Base-by-base conservation (phyloP, 1,140 invertebrate genomes). In the Heliconius melpomene region DNA sequence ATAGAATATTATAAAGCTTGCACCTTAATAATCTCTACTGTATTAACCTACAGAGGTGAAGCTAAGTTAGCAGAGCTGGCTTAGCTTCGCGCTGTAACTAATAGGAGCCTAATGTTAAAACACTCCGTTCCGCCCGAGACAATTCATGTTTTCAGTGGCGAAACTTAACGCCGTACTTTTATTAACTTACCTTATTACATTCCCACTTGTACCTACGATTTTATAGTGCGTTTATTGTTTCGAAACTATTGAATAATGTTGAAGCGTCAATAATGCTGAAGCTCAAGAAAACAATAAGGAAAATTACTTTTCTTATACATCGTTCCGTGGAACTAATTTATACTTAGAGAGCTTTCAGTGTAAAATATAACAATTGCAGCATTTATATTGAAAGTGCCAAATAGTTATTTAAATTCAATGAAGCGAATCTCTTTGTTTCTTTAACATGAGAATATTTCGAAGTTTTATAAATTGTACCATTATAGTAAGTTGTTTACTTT, bases 211-310 rank as follows among this genome's bases (percentile, higher is more conserved):
- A n/a, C 8, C 20, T n/a, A 23, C 2, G n/a, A 23, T 11, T 57
- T 23, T 9, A 66, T 11, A 66, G 8, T 29, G 5, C 60, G 6
- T 66, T 11, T 66, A 66, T 66, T 66, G 13, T 66, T 66, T 66
- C 26, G 13, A 66, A 13, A 26, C n/a, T 66, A 66, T 66, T 29
- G 60, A 29, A 66, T 29, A 11, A 2, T 26, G 5, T 66, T 23
- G n/a, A 60, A 60, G 23, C n/a, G 3, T 60, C 13, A 46, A 46
- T 46, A 46, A 46, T 46, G 40, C 16, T 16, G 40, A 46, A 46
- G 40, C 40, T 18, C 60, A 66, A 9, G 60, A 66, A 66, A n/a
- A 66, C 60, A 66, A 66, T 29, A 66, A 66, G 60, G 60, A 66
- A 66, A 66, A 66, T 66, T 66, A 16, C 23, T 29, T 16, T 66